phyloP scores from a whole-genome alignment of 35 echinoderm and acorn worm species.

The Heliocidaris erythrogramma region DNA sequence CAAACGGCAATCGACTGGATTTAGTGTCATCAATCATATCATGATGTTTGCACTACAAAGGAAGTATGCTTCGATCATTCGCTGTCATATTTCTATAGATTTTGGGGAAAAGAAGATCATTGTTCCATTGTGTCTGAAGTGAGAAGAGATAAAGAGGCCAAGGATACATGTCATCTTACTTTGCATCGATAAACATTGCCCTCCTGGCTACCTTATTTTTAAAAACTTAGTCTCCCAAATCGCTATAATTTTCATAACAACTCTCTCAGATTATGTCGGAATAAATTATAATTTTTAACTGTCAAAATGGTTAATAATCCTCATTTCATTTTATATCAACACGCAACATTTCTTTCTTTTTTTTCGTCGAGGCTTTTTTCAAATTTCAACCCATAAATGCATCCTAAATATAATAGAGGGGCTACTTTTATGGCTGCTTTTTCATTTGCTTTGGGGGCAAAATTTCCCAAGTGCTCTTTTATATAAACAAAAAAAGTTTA shows the following conservation, averaged over 20 bases:
- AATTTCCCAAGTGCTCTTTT: no score
- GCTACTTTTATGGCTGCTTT: no score
- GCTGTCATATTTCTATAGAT: background rate
- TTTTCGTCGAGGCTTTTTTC: no score
- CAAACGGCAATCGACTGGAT: background rate
- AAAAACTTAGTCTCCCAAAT: background rate
- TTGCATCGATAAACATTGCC: background rate
- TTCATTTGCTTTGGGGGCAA: no score
- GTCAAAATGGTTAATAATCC: no score
- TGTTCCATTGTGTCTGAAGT: background rate
- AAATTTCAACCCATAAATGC: no score
- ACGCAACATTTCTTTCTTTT: no score
- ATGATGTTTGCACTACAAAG: background rate
- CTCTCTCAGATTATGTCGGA: background rate
- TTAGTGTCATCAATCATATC: constrained; percentile 28
- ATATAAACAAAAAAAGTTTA: no score
- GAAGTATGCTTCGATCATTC: constrained; percentile 10
- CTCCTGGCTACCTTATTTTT: background rate
- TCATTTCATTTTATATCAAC: no score
- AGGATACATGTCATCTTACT: background rate
- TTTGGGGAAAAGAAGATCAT: background rate
- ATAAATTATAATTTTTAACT: background rate
- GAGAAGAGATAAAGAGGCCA: background rate
- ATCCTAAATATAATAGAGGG: no score
- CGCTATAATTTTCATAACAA: background rate